Base-by-base conservation (phyloP, 1,140 invertebrate species). In the Pseudomyrmex pallidus region DNA sequence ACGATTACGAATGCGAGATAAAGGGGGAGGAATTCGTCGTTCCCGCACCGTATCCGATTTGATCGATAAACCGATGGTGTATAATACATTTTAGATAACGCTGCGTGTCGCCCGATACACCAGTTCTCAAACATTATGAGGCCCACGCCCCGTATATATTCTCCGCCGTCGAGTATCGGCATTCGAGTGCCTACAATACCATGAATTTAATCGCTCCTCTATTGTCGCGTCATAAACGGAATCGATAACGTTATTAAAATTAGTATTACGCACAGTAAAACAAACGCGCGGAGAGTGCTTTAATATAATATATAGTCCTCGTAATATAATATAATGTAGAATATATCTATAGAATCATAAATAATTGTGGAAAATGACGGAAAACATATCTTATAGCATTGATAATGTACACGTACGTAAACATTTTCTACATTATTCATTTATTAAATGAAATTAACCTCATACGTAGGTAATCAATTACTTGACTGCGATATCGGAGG, bases 1-100 rank as follows among this genome's bases (percentile, higher is more conserved):
- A 80, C 66, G 64, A 46, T 61, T 80, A 70, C 66, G 66, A 80
- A 72, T 70, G 46, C 52, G 54, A 70, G 76, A 80, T 80, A 80
- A 70, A 78, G 76, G 54, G 20, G 15, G 13, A 22, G 3, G 15
- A 48, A 50, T 8, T 54, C 13, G 63, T 15, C 67, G 50, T 25
- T 54, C 13, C 22, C 52, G 5, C 68, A 54, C 66, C 48, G 46
- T 46, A 64, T 9, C 54, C 20, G 54, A 48, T 80, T 80, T 80
- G 66, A 80, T 80, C 66, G 76, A 80, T 80, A 80, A 80, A 80
- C 76, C 76, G 76, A 80, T 80, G 59, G 66, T 35, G 35, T 72
- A 72, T 72, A 80, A 80, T 80, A 80, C 66, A 80, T 80, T 80
- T 80, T 80, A 80, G 76, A 80, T 72, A 80, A 80, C 76, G 76